Evolutionary conservation across 2,113 vertebrate species (phyloP).

Genomic region (Misgurnus mizolepis): DNA sequence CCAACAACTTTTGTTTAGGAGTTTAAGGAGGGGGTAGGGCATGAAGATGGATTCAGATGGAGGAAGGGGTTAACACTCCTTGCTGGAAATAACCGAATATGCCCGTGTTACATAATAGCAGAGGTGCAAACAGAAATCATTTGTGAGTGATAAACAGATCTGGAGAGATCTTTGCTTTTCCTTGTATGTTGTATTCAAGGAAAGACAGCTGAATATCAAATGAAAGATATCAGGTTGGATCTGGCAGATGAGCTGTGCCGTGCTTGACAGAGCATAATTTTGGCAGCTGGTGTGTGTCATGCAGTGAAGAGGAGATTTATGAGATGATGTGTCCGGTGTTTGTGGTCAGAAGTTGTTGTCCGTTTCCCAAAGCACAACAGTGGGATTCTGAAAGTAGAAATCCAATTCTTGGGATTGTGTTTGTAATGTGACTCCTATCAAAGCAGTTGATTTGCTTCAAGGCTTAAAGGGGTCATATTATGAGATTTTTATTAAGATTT

Average conservation of each 20-base stretch:
- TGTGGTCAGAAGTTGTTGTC: constrained; percentile 6
- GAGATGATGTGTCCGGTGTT: not conserved
- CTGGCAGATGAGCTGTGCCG: constrained; percentile 8
- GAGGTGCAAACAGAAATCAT: not conserved
- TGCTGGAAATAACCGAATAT: constrained; percentile 17
- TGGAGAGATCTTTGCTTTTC: not conserved
- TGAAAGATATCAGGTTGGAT: not conserved
- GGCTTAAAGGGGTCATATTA: no score
- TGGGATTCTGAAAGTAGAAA: not conserved
- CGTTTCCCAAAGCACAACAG: not conserved
- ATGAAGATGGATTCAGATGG: not conserved
- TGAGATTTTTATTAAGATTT: no score
- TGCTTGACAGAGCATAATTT: constrained; percentile 17
- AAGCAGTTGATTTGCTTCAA: no score
- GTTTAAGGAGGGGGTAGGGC: not conserved
- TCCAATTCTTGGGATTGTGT: no score
- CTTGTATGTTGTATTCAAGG: not conserved
- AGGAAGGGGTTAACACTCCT: not conserved
- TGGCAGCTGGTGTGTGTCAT: not conserved
- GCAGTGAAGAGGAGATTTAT: not conserved
- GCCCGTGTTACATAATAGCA: constrained; percentile 27
- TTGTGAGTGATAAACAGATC: not conserved
- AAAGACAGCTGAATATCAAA: not conserved
- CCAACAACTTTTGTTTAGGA: not conserved
- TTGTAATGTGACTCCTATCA: no score